phyloP scores from a whole-genome alignment of 1,140 invertebrate genomes.

The Zaprionus ghesquierei region DNA sequence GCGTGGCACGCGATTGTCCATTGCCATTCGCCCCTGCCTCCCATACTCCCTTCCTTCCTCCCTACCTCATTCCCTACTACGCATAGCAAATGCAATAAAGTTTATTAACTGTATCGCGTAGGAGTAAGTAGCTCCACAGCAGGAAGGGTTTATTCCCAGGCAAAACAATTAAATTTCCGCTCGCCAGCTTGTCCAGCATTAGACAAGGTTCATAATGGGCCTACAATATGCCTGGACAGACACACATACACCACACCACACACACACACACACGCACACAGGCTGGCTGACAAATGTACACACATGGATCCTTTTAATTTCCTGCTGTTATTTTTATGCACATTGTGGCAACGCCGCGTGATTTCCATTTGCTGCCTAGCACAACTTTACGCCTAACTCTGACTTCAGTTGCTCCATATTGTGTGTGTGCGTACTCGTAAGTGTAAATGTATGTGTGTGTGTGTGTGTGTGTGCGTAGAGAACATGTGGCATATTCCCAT shows the following conservation, averaged over 20 bases:
- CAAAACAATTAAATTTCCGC: slow-evolving; percentile 69
- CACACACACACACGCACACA: background rate
- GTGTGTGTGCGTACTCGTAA: too few relatives aligned
- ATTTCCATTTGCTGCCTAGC: slow-evolving; percentile 72
- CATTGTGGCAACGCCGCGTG: slow-evolving; percentile 59
- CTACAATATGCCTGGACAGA: slow-evolving; percentile 28
- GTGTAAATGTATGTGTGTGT: too few relatives aligned
- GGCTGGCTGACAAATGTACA: background rate
- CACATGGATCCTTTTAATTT: slow-evolving; percentile 71
- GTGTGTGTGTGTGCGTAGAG: slow-evolving; percentile 2
- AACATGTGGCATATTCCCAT: slow-evolving; percentile 69
- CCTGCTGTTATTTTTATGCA: slow-evolving; percentile 76
- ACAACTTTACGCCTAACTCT: slow-evolving; percentile 17
- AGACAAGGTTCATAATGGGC: slow-evolving; percentile 54
- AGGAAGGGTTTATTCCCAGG: background rate
- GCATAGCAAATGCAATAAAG: slow-evolving; percentile 49
- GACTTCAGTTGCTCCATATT: background rate
- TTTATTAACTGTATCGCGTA: slow-evolving; percentile 46
- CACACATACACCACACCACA: slow-evolving; percentile 8
- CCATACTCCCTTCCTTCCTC: background rate
- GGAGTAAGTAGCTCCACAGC: background rate
- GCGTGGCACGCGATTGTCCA: slow-evolving; percentile 51
- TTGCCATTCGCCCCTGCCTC: slow-evolving; percentile 7
- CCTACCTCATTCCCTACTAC: background rate
- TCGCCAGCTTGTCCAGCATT: slow-evolving; percentile 41